Evolutionary conservation across 2,888 invertebrate genomes (phyloP).

Genomic region (Caenorhabditis angaria): DNA sequence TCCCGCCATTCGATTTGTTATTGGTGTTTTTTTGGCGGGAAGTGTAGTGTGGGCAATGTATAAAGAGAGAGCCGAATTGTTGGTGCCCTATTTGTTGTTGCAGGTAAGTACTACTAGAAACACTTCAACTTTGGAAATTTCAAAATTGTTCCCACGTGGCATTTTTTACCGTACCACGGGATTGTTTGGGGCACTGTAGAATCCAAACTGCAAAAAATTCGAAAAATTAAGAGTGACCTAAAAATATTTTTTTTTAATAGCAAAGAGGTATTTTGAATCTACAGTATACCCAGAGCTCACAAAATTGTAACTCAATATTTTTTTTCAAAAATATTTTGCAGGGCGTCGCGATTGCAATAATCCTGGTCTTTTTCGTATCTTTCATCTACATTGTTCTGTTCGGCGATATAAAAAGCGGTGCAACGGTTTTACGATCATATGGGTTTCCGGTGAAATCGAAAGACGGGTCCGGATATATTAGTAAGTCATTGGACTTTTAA

Average conservation of each 20-base stretch:
- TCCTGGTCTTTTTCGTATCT: conserved; percentile 58
- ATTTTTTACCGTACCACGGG: no score
- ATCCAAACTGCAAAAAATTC: no score
- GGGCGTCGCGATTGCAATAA: conserved; percentile 58
- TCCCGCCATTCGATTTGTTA: conserved; percentile 47
- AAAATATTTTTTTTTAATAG: not conserved
- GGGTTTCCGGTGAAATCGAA: conserved; percentile 30
- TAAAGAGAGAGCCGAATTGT: conserved; percentile 52
- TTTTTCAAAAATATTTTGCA: conserved; percentile 15
- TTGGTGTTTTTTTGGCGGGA: conserved; percentile 49
- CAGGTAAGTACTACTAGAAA: conserved; percentile 45
- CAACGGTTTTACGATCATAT: conserved; percentile 29
- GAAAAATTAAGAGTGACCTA: no score
- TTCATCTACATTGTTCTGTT: conserved; percentile 59
- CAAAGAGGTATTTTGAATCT: not conserved
- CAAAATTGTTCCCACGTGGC: no score
- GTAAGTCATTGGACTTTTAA: conserved; percentile 12
- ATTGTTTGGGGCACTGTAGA: no score
- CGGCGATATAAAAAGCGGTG: conserved; percentile 42
- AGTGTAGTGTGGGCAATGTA: conserved; percentile 56
- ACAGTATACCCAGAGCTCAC: no score
- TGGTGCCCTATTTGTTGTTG: conserved; percentile 60
- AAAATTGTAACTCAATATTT: not conserved
- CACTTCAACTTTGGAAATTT: no score
- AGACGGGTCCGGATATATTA: conserved; percentile 37